These are phyloP conservation scores for Rhizoglyphus robini DNA, from an alignment of 1,140 invertebrate genomes.

Conservation along the genomic window DNA sequence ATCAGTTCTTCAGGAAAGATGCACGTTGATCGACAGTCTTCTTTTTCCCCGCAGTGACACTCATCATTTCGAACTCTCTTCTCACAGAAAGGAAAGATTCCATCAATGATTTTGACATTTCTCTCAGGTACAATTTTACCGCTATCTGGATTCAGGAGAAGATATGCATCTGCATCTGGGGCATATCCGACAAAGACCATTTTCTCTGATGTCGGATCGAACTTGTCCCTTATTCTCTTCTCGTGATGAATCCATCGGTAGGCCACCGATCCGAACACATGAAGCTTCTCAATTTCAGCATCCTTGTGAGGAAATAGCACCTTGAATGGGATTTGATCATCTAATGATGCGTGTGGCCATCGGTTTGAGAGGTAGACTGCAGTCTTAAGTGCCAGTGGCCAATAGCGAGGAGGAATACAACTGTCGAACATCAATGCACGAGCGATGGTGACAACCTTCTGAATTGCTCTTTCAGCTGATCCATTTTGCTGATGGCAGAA, in stretches of 20 bases:
- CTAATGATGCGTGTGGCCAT: background rate
- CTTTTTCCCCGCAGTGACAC: too few species aligned
- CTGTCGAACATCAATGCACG: slow-evolving; percentile 19
- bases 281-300: background rate
- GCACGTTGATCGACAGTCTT: too few species aligned
- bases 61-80: too few species aligned
- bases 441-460: slow-evolving; percentile 28
- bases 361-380: background rate
- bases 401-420: background rate
- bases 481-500: slow-evolving; percentile 36
- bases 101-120: slow-evolving; percentile 5
- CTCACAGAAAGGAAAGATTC: too few species aligned
- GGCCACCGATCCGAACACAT: background rate
- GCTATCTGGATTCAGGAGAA: background rate
- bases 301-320: background rate
- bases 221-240: background rate
- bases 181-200: background rate
- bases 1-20: too few species aligned
- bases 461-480: slow-evolving; percentile 31
- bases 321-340: background rate
- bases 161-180: background rate
- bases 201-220: background rate
- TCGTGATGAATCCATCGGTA: background rate
- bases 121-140: background rate
- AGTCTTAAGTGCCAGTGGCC: background rate